A percentile compares a stretch with the other conserved stretches of the same genome.
Conservation (phyloP, 2,113 vertebrate genomes). For the Phylloscopus whistleri region DNA sequence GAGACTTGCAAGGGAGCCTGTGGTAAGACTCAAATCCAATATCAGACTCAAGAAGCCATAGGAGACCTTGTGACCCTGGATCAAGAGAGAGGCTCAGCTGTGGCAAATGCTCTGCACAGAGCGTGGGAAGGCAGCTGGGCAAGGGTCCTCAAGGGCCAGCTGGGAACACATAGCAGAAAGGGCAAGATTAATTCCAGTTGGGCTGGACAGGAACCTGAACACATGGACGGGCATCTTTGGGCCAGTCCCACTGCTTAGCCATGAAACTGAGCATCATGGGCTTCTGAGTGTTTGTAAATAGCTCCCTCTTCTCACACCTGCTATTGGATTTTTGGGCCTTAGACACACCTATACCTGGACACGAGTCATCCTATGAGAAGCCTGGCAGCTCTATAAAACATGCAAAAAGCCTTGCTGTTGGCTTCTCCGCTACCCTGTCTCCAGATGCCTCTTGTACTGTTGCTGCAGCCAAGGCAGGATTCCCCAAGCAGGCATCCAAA, state of each 20-base stretch:
- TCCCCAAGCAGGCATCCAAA: neutral
- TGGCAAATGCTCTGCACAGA: fast-evolving
- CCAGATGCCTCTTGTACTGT: fast-evolving
- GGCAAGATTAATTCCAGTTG: neutral
- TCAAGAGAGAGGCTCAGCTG: neutral
- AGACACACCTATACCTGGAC: neutral
- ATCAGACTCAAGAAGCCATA: neutral
- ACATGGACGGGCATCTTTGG: neutral
- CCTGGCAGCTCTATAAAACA: neutral
- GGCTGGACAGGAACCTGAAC: neutral
- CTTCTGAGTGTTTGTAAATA: neutral
- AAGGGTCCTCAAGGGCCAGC: neutral
- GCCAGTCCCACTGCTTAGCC: neutral
- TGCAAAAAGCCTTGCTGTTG: neutral
- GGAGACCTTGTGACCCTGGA: neutral
- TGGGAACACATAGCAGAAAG: neutral
- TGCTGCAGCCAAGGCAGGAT: neutral
- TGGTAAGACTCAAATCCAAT: fast-evolving
- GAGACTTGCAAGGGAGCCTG: neutral
- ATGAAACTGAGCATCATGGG: fast-evolving
- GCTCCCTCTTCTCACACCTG: neutral
- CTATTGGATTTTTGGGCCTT: neutral
- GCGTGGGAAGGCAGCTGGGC: neutral
- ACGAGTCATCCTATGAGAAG: neutral
- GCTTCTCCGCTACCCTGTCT: neutral